phyloP scores from a whole-genome alignment of 2,797 vertebrate species.

The Myotis planiceps region DNA sequence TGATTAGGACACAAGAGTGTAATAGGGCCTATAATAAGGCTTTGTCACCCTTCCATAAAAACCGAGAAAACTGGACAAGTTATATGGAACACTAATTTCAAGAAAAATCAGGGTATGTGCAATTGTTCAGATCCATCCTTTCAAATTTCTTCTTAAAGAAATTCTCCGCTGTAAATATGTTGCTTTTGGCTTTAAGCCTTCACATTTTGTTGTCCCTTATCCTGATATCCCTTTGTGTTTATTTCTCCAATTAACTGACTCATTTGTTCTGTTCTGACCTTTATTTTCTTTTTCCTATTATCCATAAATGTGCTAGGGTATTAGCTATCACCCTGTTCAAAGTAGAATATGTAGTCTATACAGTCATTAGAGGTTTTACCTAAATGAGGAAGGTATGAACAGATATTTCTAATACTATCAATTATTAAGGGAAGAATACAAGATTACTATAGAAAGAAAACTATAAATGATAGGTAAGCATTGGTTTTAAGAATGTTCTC shows the following conservation, averaged over 20 bases:
- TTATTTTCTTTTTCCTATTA: not conserved
- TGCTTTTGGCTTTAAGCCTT: conserved; percentile 31
- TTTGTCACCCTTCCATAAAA: not conserved
- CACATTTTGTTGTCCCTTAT: not conserved
- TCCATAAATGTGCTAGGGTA: not conserved
- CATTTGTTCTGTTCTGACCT: not conserved
- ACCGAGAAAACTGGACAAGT: not conserved
- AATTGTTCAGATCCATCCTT: conserved; percentile 26
- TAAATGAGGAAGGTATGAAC: not conserved
- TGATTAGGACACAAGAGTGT: not conserved
- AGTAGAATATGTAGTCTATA: not conserved
- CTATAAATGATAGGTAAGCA: not conserved
- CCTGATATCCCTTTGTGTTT: not conserved
- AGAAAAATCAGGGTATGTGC: not conserved
- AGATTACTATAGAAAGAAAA: not conserved
- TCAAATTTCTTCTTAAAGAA: conserved; percentile 36
- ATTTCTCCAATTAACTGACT: not conserved
- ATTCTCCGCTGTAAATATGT: not conserved
- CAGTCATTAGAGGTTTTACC: not conserved
- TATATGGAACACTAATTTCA: conserved; percentile 22
- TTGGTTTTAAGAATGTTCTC: not conserved
- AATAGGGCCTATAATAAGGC: not conserved
- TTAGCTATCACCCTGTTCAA: not conserved
- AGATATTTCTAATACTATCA: not conserved
- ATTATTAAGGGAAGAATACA: not conserved